Evolutionary conservation across 2,797 vertebrate species (phyloP).

Genomic region (Myoxocephalus aenaeus): DNA sequence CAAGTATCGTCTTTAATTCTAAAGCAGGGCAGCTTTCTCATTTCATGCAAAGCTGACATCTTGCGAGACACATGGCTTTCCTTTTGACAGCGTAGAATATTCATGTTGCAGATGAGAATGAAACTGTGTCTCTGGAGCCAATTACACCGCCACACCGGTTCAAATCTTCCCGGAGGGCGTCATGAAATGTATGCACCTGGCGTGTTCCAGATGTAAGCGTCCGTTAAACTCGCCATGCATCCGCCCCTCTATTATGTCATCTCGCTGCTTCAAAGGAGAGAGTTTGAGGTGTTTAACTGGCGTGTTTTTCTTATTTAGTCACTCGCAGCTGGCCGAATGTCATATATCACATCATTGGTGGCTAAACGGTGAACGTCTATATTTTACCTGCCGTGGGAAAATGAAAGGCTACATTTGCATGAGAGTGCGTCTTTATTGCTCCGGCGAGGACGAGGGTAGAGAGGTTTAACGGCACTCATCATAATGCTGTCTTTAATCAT

Average conservation of each 20-base stretch:
- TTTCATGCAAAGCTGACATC: neutral
- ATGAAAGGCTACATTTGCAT: constrained; percentile 27
- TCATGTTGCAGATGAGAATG: constrained; percentile 12
- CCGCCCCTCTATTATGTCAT: constrained; percentile 2
- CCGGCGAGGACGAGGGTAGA: neutral
- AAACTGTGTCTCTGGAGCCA: neutral
- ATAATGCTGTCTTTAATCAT: constrained; percentile 60
- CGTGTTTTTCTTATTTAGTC: constrained; percentile 22
- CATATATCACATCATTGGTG: neutral
- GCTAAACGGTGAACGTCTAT: neutral
- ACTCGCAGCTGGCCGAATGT: constrained; percentile 6
- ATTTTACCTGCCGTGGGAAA: constrained; percentile 7
- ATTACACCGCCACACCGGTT: neutral
- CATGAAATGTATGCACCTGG: constrained; percentile 35
- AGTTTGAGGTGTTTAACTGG: constrained; percentile 1
- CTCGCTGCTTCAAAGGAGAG: constrained; percentile 1
- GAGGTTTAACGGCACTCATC: constrained; percentile 49
- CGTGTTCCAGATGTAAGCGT: constrained; percentile 31
- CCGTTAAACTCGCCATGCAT: constrained; percentile 30
- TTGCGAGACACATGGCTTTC: neutral
- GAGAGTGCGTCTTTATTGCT: constrained; percentile 15
- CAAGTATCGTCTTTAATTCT: neutral
- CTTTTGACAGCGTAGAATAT: neutral
- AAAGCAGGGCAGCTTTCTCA: neutral
- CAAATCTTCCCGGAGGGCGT: constrained; percentile 13